Evolutionary conservation across 2,797 vertebrate genomes (phyloP), one percentile per base, ranked within the genome.

Genomic region (Steatocranus sp.): DNA sequence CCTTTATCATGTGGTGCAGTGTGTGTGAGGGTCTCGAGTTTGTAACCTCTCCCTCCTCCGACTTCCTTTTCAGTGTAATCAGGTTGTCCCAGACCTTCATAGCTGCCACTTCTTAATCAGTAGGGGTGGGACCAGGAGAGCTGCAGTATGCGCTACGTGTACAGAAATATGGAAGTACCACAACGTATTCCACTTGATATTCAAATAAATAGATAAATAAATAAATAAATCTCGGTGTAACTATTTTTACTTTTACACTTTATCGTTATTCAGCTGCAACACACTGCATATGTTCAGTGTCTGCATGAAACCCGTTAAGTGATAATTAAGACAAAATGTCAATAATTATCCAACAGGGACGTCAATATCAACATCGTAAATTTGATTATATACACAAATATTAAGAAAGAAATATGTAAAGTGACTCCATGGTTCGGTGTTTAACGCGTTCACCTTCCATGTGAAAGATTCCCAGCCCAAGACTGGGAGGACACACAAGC

Each of bases 61-160:
- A 94, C 93, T 95, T 97, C 95, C 96, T 95, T 92, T 91, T 92
- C 66, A 85, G 82, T 89, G 90, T 96, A 95, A 96, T 97, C 96
- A 95, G 94, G 91, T 89, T 76, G 90, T 73, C 86, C 85, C 96
- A 96, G 95, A 91, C 91, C 79, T 88, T 87, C 84, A 84, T 74
- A 93, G 93, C 90, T 75, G 87, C 89, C 90, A 90, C 77, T 78
- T 88, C 58, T 82, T 88, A 91, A 94, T 91, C 66, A 85, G 82
- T 80, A 61, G 85, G 83, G 91, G 90, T 63, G 87, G 83, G 81
- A 81, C 84, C 43, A 20, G 27, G 18, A 75, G 27, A 34, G 43
- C 15, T 3, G 36, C n/a, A 36, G 75, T 27, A n/a, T 38, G 51
- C 25, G 17, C 5, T 8, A 30, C 17, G 1, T 11, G 8, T 30